Evolutionary conservation across 2,888 invertebrate species (phyloP).

Genomic region (Tuta absoluta): DNA sequence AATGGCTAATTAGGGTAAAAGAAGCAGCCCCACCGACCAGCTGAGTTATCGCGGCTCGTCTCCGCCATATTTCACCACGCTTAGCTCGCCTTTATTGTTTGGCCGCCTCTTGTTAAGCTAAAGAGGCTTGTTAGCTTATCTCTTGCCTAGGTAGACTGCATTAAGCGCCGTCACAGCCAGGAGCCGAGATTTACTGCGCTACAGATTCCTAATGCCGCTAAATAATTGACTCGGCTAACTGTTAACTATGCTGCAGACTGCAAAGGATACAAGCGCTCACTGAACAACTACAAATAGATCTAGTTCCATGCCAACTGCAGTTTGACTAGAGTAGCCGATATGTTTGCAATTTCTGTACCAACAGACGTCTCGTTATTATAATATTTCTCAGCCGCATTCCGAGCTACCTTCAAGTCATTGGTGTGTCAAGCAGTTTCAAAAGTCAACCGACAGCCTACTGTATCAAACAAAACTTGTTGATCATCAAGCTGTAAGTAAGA

Average conservation of each 20-base stretch:
- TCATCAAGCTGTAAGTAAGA: not conserved
- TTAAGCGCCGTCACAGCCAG: constrained; percentile 66
- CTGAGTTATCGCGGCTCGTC: constrained; percentile 76
- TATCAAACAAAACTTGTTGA: not conserved
- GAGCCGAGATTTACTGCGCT: constrained; percentile 62
- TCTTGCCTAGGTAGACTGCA: constrained; percentile 72
- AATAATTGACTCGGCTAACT: constrained; percentile 42
- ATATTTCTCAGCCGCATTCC: constrained; percentile 5
- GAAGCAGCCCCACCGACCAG: constrained; percentile 65
- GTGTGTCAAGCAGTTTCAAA: not conserved
- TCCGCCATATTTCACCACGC: constrained; percentile 76
- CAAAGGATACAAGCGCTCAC: constrained; percentile 13
- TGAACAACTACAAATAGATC: not conserved
- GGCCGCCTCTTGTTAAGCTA: constrained; percentile 74
- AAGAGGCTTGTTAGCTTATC: constrained; percentile 78
- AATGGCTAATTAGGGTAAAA: constrained; percentile 81
- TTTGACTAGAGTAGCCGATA: not conserved
- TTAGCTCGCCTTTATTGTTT: constrained; percentile 76
- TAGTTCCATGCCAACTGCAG: not conserved
- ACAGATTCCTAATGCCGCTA: constrained; percentile 54
- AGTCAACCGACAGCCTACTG: not conserved
- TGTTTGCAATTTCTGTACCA: not conserved
- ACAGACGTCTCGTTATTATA: constrained; percentile 6
- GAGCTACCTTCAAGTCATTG: not conserved
- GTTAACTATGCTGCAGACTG: constrained; percentile 22